Percentiles rank a stretch among this genome's conserved stretches.
phyloP scores from a whole-genome alignment of 2,888 invertebrate genomes.

The Rhagium mordax region DNA sequence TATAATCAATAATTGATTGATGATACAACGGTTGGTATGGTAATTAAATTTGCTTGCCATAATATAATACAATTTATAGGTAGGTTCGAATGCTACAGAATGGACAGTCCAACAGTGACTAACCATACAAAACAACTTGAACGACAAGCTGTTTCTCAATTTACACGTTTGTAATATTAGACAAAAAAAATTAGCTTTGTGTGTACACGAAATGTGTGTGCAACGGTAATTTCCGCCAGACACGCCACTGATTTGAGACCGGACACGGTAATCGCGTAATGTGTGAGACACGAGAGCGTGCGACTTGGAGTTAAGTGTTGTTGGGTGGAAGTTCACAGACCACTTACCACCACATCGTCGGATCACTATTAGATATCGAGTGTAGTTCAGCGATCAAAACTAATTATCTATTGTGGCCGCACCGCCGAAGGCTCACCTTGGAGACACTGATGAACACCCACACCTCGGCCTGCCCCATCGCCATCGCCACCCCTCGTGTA shows the following conservation, averaged over 20 bases:
- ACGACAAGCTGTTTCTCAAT: too few relatives aligned
- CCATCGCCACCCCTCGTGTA: background rate
- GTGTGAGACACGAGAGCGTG: conserved; percentile 55
- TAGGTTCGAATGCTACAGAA: too few relatives aligned
- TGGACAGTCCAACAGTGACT: too few relatives aligned
- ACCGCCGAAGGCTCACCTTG: conserved; percentile 46
- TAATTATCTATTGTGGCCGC: conserved; percentile 54
- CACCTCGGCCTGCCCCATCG: background rate
- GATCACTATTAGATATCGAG: conserved; percentile 58
- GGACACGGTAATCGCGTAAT: conserved; percentile 53
- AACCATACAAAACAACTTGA: too few relatives aligned
- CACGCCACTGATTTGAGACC: conserved; percentile 36
- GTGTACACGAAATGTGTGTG: too few relatives aligned
- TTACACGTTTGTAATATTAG: too few relatives aligned
- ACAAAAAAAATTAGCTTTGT: too few relatives aligned
- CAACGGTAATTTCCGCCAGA: background rate
- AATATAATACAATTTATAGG: too few relatives aligned
- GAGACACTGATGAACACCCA: conserved; percentile 38
- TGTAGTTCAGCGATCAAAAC: conserved; percentile 57
- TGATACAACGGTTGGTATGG: too few relatives aligned
- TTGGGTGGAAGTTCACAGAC: conserved; percentile 57
- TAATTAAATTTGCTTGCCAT: too few relatives aligned
- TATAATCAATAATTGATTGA: too few relatives aligned
- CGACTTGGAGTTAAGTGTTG: conserved; percentile 46
- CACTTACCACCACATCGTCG: conserved; percentile 54